phyloP scores from a whole-genome alignment of 2,797 vertebrate species.

The Macrochelys suwanniensis region DNA sequence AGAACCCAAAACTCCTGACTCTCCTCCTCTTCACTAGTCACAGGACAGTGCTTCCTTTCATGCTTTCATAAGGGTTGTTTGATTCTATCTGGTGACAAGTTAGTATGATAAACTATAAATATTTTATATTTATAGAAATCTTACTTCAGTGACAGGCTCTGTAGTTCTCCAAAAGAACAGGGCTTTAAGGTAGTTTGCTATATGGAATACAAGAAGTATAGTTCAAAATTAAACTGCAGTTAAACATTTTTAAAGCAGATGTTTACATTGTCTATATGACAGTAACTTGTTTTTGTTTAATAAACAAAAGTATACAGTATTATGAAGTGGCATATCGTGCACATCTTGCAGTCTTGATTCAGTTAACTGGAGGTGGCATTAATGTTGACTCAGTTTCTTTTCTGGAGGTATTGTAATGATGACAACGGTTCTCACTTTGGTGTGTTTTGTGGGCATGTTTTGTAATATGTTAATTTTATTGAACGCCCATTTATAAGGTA shows the following conservation, averaged over 20 bases:
- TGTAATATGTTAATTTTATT: slow-evolving; percentile 15
- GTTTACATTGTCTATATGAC: neutral
- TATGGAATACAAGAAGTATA: neutral
- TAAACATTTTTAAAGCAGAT: neutral
- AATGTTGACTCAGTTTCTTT: neutral
- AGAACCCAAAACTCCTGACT: neutral
- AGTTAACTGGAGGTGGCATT: neutral
- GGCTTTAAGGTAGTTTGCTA: neutral
- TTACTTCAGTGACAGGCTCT: neutral
- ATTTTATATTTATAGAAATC: neutral
- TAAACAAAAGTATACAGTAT: neutral
- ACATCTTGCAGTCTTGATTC: neutral
- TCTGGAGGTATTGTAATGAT: neutral
- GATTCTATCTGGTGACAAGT: neutral
- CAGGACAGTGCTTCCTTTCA: neutral
- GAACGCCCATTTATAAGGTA: neutral
- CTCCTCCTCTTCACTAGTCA: neutral
- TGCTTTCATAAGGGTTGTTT: neutral
- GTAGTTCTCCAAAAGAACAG: neutral
- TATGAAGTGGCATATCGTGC: neutral
- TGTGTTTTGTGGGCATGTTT: neutral
- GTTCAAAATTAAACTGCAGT: neutral
- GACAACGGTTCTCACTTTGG: neutral
- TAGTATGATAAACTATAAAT: neutral
- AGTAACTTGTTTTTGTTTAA: neutral